These are phyloP conservation scores for Eupeodes latifasciatus DNA, from an alignment of 2,888 invertebrate genomes.

Conservation along the genomic window DNA sequence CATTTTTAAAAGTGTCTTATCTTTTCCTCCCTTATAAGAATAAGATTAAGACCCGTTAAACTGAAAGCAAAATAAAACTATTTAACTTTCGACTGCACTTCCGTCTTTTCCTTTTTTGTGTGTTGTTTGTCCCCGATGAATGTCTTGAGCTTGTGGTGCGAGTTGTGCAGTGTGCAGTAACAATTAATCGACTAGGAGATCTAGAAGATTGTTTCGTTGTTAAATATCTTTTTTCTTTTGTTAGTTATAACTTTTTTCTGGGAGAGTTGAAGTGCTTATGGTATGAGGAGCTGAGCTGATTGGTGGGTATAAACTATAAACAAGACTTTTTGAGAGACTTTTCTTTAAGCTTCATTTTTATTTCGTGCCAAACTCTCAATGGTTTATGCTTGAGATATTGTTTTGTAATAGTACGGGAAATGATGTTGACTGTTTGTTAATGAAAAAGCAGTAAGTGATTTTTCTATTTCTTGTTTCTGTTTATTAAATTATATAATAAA, in stretches of 20 bases:
- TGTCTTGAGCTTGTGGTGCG: constrained; percentile 41
- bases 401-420: not conserved
- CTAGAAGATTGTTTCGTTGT: constrained; percentile 78
- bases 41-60: constrained; percentile 12
- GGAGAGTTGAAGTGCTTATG: constrained; percentile 29
- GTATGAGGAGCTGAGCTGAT: not conserved
- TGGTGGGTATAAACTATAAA: not conserved
- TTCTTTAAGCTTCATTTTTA: constrained; percentile 14
- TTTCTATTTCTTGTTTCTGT: too few species aligned
- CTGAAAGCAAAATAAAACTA: constrained; percentile 25
- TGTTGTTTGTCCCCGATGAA: not conserved
- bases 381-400: not conserved
- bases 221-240: constrained; percentile 76
- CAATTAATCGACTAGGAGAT: constrained; percentile 78
- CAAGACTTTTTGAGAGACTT: constrained; percentile 18
- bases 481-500: too few species aligned
- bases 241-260: not conserved
- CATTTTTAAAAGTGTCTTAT: constrained; percentile 41
- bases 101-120: not conserved
- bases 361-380: too few species aligned
- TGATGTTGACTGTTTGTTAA: not conserved
- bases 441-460: too few species aligned
- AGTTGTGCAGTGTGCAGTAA: constrained; percentile 77
- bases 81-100: constrained; percentile 60
- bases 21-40: not conserved